phyloP scores from a whole-genome alignment of 2,888 invertebrate species.

The Eilema depressum region DNA sequence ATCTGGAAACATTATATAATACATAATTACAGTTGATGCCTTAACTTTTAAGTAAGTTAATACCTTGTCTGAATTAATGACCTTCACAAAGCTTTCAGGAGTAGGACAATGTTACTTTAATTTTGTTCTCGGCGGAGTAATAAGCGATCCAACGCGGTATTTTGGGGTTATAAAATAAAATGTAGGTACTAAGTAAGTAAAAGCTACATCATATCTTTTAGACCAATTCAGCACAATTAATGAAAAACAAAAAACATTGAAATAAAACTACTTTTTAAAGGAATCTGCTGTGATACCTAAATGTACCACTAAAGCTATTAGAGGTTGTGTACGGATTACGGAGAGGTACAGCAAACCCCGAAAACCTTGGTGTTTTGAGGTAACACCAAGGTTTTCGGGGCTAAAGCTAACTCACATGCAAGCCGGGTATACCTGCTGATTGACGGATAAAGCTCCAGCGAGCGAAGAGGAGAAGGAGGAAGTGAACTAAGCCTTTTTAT shows the following conservation, averaged over 20 bases:
- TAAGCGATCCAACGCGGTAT: constrained; percentile 36
- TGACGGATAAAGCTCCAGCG: too few relatives aligned
- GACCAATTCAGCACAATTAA: not conserved
- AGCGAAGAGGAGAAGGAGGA: too few relatives aligned
- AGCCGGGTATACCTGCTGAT: too few relatives aligned
- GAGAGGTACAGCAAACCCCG: too few relatives aligned
- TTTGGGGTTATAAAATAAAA: constrained; percentile 25
- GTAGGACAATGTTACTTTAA: constrained; percentile 55
- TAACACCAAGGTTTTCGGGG: too few relatives aligned
- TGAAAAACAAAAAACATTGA: not conserved
- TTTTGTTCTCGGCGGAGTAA: constrained; percentile 52
- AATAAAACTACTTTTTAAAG: too few relatives aligned
- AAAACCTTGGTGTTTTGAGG: too few relatives aligned
- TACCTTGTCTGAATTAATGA: constrained; percentile 53
- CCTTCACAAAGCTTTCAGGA: constrained; percentile 54
- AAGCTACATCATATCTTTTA: constrained; percentile 18
- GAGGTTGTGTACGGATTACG: too few relatives aligned
- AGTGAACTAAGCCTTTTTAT: too few relatives aligned
- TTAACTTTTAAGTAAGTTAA: constrained; percentile 56
- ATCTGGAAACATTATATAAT: constrained; percentile 37
- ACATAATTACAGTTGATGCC: constrained; percentile 49
- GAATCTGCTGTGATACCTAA: too few relatives aligned
- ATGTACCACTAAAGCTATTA: too few relatives aligned
- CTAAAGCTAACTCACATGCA: too few relatives aligned
- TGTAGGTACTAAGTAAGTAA: constrained; percentile 26